phyloP scores from a whole-genome alignment of 2,888 invertebrate species.

The Coleophora deauratella region DNA sequence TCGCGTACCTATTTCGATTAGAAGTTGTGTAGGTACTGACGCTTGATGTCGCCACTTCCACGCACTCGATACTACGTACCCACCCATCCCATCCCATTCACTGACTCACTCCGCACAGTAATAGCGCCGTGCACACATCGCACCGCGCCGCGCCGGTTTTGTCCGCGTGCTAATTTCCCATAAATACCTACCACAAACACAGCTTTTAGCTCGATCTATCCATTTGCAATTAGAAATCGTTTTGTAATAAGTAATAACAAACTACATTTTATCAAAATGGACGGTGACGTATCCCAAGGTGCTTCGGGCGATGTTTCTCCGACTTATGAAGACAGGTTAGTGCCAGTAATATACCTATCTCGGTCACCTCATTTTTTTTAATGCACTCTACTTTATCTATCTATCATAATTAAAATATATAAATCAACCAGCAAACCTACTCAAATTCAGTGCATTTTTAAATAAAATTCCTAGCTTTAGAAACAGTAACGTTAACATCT shows the following conservation, averaged over 20 bases:
- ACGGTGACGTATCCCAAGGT: constrained; percentile 52
- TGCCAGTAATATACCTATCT: background rate
- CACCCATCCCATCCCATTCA: too few species aligned
- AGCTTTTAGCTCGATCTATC: constrained; percentile 22
- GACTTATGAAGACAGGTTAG: constrained; percentile 59
- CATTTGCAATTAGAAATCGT: constrained; percentile 17
- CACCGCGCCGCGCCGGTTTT: constrained; percentile 27
- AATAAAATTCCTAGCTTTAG: too few species aligned
- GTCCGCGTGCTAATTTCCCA: constrained; percentile 34
- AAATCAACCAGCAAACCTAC: too few species aligned
- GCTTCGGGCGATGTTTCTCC: constrained; percentile 54
- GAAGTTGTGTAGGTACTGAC: background rate
- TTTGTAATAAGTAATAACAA: too few species aligned
- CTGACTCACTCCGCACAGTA: constrained; percentile 31
- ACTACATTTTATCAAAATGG: constrained; percentile 37
- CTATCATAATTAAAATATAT: too few species aligned
- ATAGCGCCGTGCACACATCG: constrained; percentile 31
- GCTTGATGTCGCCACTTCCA: background rate
- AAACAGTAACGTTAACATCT: too few species aligned
- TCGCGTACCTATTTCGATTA: background rate
- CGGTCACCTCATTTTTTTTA: background rate
- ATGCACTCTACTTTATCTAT: too few species aligned
- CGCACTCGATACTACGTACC: background rate
- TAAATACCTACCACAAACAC: constrained; percentile 20
- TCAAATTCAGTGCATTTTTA: too few species aligned